phyloP scores from a whole-genome alignment of 2,797 vertebrate genomes.

The Pyrocephalus nanus region DNA sequence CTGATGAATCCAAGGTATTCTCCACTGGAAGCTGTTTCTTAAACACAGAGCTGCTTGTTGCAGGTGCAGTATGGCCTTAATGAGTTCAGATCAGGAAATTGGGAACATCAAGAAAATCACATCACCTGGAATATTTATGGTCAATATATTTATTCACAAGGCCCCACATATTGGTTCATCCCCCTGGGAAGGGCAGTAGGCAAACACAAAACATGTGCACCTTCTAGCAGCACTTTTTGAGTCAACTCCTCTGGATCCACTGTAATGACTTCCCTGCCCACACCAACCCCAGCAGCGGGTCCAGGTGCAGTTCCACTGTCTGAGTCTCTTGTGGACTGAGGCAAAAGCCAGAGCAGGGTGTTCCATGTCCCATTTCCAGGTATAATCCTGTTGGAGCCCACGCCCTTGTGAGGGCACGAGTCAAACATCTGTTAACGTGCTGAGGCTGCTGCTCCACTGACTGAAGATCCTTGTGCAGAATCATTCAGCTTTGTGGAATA shows the following conservation, averaged over 20 bases:
- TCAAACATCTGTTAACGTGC: accelerated
- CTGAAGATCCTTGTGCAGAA: neutral
- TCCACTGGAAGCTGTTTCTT: neutral
- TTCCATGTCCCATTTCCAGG: accelerated
- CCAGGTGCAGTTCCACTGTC: too few species aligned
- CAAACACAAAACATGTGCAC: accelerated
- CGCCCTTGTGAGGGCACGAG: neutral
- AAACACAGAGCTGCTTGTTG: neutral
- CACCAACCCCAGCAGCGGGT: accelerated
- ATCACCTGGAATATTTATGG: neutral
- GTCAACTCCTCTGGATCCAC: neutral
- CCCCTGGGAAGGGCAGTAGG: neutral
- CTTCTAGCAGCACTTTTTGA: neutral
- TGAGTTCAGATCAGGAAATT: neutral
- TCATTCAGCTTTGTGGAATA: neutral
- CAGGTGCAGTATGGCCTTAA: neutral
- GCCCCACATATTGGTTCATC: accelerated
- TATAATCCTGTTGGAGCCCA: accelerated
- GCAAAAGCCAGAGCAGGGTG: neutral
- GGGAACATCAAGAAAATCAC: neutral
- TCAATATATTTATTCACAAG: neutral
- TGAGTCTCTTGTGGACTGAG: too few species aligned
- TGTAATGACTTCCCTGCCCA: neutral
- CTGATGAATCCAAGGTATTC: neutral
- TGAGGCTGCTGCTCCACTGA: neutral